Percentiles rank a stretch among this genome's conserved stretches.
These are phyloP conservation scores for Ormyrus labotus DNA, from an alignment of 2,888 invertebrate species.

Conservation along the genomic window DNA sequence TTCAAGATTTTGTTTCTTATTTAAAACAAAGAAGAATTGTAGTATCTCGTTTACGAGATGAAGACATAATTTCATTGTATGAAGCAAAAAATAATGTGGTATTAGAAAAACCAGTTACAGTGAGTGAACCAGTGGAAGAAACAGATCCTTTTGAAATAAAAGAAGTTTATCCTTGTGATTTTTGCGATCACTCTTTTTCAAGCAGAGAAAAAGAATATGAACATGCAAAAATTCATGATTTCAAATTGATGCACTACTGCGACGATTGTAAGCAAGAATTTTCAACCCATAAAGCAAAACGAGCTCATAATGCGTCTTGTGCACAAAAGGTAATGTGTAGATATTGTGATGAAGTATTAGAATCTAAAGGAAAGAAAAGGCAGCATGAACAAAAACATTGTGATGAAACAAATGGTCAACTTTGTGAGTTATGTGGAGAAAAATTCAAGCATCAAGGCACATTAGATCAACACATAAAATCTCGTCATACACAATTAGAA, in stretches of 20 bases:
- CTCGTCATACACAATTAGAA: constrained; percentile 72
- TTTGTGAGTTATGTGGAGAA: constrained; percentile 73
- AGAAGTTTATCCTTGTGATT: constrained; percentile 71
- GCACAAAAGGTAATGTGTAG: constrained; percentile 70
- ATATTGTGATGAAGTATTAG: constrained; percentile 68
- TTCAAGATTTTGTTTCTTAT: constrained; percentile 69
- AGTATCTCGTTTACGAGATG: constrained; percentile 69
- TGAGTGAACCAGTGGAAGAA: constrained; percentile 33
- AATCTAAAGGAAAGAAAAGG: constrained; percentile 72
- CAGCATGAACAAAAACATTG: constrained; percentile 74
- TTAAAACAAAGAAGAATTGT: constrained; percentile 71
- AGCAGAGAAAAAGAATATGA: constrained; percentile 67
- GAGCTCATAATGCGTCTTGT: constrained; percentile 68
- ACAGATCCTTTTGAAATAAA: constrained; percentile 61
- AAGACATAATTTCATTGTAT: constrained; percentile 70
- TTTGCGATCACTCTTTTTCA: constrained; percentile 68
- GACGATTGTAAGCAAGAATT: constrained; percentile 72
- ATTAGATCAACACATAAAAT: constrained; percentile 72
- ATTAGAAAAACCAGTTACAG: constrained; percentile 18
- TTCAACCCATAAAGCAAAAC: constrained; percentile 69
- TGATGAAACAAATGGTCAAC: constrained; percentile 69
- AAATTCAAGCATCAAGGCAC: constrained; percentile 74
- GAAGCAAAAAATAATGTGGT: constrained; percentile 66
- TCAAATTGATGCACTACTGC: constrained; percentile 70
- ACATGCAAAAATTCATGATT: constrained; percentile 71